Conservation (phyloP, 2,888 invertebrate species). For the Diadromus collaris region DNA sequence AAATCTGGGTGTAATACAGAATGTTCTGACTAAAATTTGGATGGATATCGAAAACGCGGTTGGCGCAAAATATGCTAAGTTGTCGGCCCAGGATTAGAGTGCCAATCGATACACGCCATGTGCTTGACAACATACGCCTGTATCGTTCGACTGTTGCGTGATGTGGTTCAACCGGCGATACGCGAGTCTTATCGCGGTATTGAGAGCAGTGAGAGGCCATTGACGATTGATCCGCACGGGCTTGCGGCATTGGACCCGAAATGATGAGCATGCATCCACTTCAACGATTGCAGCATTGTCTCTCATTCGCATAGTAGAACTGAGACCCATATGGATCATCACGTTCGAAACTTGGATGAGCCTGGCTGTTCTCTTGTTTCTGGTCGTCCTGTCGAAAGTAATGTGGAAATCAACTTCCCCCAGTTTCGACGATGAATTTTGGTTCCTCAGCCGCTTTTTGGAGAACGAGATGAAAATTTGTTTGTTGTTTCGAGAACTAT, state of each 20-base stretch:
- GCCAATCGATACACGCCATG: neutral
- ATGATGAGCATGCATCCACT: constrained; percentile 31
- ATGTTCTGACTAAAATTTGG: too few species aligned
- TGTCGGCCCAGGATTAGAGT: neutral
- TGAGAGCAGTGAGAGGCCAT: constrained; percentile 1
- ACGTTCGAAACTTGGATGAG: neutral
- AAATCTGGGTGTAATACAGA: too few species aligned
- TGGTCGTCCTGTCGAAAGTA: too few species aligned
- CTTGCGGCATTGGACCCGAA: constrained; percentile 8
- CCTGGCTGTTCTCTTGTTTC: neutral
- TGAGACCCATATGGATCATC: neutral
- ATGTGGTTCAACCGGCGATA: constrained; percentile 18
- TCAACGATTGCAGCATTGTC: constrained; percentile 4
- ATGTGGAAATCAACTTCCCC: neutral
- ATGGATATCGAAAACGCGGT: too few species aligned
- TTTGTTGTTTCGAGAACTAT: too few species aligned
- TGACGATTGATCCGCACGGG: constrained; percentile 29
- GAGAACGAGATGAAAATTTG: too few species aligned
- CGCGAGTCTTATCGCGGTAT: constrained; percentile 28
- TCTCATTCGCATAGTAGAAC: constrained; percentile 9
- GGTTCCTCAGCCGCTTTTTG: neutral
- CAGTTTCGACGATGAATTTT: too few species aligned
- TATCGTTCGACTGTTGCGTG: neutral
- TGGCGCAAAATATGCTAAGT: neutral
- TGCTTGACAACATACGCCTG: neutral